Evolutionary conservation across 1,140 invertebrate species (phyloP).

Genomic region (Dysdera silvatica): DNA sequence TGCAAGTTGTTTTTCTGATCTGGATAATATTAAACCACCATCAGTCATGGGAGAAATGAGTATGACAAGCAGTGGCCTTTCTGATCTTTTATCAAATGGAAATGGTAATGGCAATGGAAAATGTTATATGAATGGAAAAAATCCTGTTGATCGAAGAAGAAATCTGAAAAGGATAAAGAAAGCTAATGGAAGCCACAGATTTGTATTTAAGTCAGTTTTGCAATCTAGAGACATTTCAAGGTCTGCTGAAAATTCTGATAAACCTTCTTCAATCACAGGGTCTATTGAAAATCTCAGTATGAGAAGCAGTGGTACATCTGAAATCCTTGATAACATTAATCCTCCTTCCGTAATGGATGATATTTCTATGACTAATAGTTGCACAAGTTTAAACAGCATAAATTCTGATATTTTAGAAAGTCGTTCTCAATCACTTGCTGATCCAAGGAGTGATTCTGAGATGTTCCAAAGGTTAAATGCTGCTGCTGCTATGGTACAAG

Average conservation of each 20-base stretch:
- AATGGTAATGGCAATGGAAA: too few relatives aligned
- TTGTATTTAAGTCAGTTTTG: conserved; percentile 23
- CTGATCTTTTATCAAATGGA: conserved; percentile 32
- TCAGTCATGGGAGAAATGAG: conserved; percentile 52
- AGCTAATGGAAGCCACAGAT: conserved; percentile 11
- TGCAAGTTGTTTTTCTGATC: conserved; percentile 48
- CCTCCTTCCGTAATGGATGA: conserved; percentile 60
- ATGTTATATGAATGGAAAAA: conserved; percentile 23
- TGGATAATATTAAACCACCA: conserved; percentile 68
- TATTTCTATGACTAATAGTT: conserved; percentile 42
- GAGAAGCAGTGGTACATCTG: conserved; percentile 51
- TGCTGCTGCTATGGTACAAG: conserved; percentile 36
- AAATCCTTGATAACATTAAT: conserved; percentile 63
- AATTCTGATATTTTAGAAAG: conserved; percentile 50
- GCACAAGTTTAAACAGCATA: conserved; percentile 68
- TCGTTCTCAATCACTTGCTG: conserved; percentile 26
- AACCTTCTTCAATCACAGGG: conserved; percentile 47
- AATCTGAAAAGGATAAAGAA: conserved; percentile 22
- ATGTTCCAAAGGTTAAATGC: conserved; percentile 36
- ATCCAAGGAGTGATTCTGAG: conserved; percentile 34
- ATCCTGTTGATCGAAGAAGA: conserved; percentile 18
- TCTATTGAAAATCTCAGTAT: conserved; percentile 55
- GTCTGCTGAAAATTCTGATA: not conserved
- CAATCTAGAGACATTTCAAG: conserved; percentile 12
- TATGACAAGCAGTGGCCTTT: conserved; percentile 38